Conservation (phyloP, 2,888 invertebrate species). For the Plagodis dolabraria region DNA sequence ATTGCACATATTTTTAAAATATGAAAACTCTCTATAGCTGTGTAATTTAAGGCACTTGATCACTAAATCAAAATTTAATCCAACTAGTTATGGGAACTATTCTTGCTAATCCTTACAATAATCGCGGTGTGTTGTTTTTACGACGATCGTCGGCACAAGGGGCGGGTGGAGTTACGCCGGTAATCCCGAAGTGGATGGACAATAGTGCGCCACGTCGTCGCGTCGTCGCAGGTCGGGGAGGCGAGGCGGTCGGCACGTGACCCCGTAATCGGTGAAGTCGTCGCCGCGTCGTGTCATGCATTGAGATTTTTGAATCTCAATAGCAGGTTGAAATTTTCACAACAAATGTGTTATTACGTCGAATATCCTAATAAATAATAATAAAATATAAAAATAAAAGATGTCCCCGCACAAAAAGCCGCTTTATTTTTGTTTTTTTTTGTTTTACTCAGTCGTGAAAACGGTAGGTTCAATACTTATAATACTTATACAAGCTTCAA, state of each 20-base stretch:
- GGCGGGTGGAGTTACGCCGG: conserved; percentile 39
- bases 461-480: too few species aligned
- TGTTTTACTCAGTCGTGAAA: too few species aligned
- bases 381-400: too few species aligned
- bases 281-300: neutral
- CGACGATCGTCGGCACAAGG: conserved; percentile 38
- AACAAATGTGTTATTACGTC: too few species aligned
- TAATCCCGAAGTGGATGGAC: conserved; percentile 34
- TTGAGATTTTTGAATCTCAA: too few species aligned
- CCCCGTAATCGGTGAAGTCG: conserved; percentile 7
- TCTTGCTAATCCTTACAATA: conserved; percentile 41
- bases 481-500: too few species aligned
- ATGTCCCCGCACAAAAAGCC: too few species aligned
- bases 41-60: neutral
- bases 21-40: too few species aligned
- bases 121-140: conserved; percentile 52
- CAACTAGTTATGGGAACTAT: conserved; percentile 19
- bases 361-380: too few species aligned
- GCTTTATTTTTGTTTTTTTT: too few species aligned
- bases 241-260: conserved; percentile 9
- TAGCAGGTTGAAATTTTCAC: too few species aligned
- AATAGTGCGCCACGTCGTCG: conserved; percentile 1
- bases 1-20: too few species aligned
- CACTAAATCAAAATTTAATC: conserved; percentile 16
- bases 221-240: conserved; percentile 1